Percentiles rank a stretch among this genome's conserved stretches.
Conservation (phyloP, 2,113 vertebrate genomes). For the Peromyscus leucopus region DNA sequence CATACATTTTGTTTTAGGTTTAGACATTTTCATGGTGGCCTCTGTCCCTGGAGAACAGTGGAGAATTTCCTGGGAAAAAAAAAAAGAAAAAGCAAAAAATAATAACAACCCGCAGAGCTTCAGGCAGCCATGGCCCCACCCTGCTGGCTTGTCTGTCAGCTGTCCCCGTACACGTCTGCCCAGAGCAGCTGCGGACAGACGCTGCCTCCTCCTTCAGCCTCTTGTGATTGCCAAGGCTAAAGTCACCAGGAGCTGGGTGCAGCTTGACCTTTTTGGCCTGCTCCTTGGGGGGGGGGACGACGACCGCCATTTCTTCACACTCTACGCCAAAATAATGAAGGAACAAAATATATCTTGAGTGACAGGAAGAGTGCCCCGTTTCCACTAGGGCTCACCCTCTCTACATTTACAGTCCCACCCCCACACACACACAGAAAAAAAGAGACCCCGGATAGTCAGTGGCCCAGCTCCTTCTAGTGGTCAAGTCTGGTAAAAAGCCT, state of each 20-base stretch:
- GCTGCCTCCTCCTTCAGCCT: constrained; percentile 54
- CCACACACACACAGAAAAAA: background rate
- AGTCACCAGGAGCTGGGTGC: constrained; percentile 9
- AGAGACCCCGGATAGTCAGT: constrained; percentile 1
- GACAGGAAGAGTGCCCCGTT: constrained; percentile 12
- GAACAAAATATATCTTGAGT: constrained; percentile 18
- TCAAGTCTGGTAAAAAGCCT: constrained; percentile 63
- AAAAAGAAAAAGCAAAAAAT: background rate
- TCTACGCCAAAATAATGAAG: constrained; percentile 25
- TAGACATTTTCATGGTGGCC: constrained; percentile 63
- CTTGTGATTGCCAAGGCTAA: background rate
- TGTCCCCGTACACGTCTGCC: constrained; percentile 75
- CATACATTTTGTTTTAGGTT: constrained; percentile 28
- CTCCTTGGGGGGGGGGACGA: background rate
- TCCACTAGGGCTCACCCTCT: background rate
- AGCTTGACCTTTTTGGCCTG: constrained; percentile 40
- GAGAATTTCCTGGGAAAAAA: constrained; percentile 69
- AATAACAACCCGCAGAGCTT: constrained; percentile 37
- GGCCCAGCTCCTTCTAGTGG: constrained; percentile 74
- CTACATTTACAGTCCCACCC: background rate
- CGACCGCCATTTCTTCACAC: background rate
- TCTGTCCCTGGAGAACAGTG: constrained; percentile 66
- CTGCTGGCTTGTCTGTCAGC: constrained; percentile 77
- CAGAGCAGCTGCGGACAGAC: constrained; percentile 73
- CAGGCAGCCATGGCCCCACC: constrained; percentile 74